A percentile compares a stretch with the other conserved stretches of the same genome.
Conservation (phyloP, 37 sponge, comb jelly and placozoan species). For the Haliclona indistincta region DNA sequence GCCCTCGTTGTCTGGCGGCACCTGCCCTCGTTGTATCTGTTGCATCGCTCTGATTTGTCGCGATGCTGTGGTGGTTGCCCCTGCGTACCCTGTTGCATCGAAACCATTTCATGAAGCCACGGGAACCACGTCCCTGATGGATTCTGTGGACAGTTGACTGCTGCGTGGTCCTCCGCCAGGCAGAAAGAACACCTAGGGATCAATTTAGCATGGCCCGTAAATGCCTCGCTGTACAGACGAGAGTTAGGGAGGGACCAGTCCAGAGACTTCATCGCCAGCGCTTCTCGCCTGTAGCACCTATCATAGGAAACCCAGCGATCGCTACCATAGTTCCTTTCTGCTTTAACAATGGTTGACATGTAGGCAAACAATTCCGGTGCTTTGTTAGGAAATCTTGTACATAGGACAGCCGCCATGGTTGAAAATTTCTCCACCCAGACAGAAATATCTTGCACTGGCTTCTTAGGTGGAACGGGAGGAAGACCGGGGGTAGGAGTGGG, state of each 20-base stretch:
- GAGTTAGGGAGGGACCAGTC: neutral
- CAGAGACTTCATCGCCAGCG: slow-evolving; percentile 1
- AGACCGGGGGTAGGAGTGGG: neutral
- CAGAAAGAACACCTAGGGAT: neutral
- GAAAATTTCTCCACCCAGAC: neutral
- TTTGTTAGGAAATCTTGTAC: slow-evolving; percentile 1
- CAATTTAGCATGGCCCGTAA: neutral
- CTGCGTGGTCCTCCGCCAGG: neutral
- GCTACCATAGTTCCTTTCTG: neutral
- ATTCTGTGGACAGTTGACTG: neutral
- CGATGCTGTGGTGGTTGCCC: too few species aligned
- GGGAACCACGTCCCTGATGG: too few species aligned
- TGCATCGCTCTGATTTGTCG: too few species aligned
- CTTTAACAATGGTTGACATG: neutral
- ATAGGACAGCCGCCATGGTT: neutral
- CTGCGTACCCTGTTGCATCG: too few species aligned
- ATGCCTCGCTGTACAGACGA: slow-evolving; percentile 9
- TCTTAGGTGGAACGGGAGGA: slow-evolving; percentile 3
- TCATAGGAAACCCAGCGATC: slow-evolving; percentile 2
- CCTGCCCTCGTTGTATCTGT: slow-evolving; percentile 13
- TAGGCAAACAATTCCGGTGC: slow-evolving; percentile 14
- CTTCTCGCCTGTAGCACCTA: neutral
- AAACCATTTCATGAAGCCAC: too few species aligned
- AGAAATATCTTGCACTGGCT: neutral
- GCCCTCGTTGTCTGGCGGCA: too few species aligned